Conservation (phyloP, 2,888 invertebrate genomes). For the Macrosoma leucophasiata region DNA sequence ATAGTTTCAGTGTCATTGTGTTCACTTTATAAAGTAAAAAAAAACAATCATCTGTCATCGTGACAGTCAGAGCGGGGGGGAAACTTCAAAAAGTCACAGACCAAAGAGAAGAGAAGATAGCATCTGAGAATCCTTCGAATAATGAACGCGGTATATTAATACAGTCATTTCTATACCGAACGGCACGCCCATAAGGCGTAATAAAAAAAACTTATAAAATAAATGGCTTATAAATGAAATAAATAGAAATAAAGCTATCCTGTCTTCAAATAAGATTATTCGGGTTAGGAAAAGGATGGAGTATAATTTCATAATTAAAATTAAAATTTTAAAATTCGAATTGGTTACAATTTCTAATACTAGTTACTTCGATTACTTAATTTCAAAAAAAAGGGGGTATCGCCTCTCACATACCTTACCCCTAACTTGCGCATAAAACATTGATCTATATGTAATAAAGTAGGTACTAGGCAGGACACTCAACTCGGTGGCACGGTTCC, state of each 20-base stretch:
- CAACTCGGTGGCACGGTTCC: too few species aligned
- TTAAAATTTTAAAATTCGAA: neutral
- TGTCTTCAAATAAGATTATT: conserved; percentile 38
- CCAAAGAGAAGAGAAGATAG: conserved; percentile 4
- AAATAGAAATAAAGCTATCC: conserved; percentile 46
- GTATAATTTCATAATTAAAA: conserved; percentile 20
- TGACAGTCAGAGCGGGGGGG: neutral
- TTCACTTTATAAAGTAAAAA: neutral
- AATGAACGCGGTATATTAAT: conserved; percentile 51
- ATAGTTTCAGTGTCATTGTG: too few species aligned
- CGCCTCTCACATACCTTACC: too few species aligned
- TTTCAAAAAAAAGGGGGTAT: neutral
- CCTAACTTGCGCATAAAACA: too few species aligned
- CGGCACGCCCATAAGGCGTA: conserved; percentile 16
- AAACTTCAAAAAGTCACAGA: neutral
- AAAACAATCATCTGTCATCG: neutral
- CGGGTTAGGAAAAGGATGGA: conserved; percentile 22
- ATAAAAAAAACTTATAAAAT: conserved; percentile 39
- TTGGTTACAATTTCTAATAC: neutral
- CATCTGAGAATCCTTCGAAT: conserved; percentile 27
- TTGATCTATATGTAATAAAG: neutral
- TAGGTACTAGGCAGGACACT: neutral
- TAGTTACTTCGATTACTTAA: neutral
- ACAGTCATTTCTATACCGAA: conserved; percentile 53
- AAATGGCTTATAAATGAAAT: conserved; percentile 60